phyloP scores from a whole-genome alignment of 64 coral and sea anemone genomes.

The Stichodactyla mertensii region DNA sequence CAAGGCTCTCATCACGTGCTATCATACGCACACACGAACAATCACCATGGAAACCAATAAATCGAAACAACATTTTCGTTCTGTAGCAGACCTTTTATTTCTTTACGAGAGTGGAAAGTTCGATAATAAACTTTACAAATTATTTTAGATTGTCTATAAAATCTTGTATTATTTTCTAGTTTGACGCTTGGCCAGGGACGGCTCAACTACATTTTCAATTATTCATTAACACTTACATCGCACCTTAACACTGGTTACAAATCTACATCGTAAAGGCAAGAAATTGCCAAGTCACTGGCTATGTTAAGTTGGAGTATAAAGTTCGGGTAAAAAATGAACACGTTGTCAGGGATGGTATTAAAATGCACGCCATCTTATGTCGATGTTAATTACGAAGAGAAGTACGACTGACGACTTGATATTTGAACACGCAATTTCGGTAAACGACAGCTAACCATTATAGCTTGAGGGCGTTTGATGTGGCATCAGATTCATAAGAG shows the following conservation, averaged over 20 bases:
- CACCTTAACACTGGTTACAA: neutral
- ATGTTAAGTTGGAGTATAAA: neutral
- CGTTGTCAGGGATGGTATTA: neutral
- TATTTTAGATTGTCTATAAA: constrained; percentile 13
- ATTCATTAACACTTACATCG: neutral
- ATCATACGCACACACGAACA: neutral
- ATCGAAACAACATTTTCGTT: neutral
- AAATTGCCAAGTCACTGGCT: neutral
- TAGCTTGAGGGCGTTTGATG: neutral
- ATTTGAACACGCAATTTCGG: neutral
- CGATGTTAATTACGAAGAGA: neutral
- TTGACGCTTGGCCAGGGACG: neutral
- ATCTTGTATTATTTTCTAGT: neutral
- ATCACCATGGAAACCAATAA: neutral
- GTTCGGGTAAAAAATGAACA: constrained; percentile 12
- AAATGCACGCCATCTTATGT: neutral
- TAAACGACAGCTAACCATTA: neutral
- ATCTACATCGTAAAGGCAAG: neutral
- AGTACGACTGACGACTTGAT: neutral
- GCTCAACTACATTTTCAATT: neutral
- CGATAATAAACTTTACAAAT: constrained; percentile 10
- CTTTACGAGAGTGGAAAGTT: constrained; percentile 14
- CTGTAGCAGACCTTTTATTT: neutral
- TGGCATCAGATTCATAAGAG: neutral
- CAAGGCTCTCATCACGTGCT: too few species aligned